Evolutionary conservation across 2,888 invertebrate species (phyloP).

Genomic region (Poecilobothrus nobilitatus): DNA sequence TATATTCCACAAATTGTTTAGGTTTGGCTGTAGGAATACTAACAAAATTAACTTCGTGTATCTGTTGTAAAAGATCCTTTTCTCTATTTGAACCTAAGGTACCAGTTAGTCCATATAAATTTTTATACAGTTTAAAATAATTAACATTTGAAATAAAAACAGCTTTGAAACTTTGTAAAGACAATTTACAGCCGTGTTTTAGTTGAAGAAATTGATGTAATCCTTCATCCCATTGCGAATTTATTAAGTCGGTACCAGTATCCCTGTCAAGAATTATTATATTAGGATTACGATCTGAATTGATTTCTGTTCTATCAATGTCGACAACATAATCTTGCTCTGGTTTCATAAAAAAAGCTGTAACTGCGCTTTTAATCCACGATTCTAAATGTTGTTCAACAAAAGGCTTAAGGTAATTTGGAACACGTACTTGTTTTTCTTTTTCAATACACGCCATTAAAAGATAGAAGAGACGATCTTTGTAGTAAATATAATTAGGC

Average conservation of each 20-base stretch:
- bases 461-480: too few relatives aligned
- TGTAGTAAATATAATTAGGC: neutral
- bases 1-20: neutral
- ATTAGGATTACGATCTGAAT: conserved; percentile 15
- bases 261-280: conserved; percentile 31
- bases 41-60: conserved; percentile 32
- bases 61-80: conserved; percentile 29
- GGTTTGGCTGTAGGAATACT: conserved; percentile 32
- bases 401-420: conserved; percentile 22
- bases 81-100: conserved; percentile 36
- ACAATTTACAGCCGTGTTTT: conserved; percentile 32
- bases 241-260: conserved; percentile 37
- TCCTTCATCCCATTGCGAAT: conserved; percentile 38
- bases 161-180: conserved; percentile 33
- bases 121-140: conserved; percentile 25
- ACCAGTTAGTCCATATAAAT: conserved; percentile 38
- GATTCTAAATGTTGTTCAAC: conserved; percentile 13
- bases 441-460: neutral
- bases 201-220: conserved; percentile 42
- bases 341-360: conserved; percentile 29
- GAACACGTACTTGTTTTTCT: conserved; percentile 14
- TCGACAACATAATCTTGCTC: conserved; percentile 33
- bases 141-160: conserved; percentile 40
- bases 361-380: conserved; percentile 31
- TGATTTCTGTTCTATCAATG: conserved; percentile 26